Base-by-base conservation (phyloP, 2,113 vertebrate genomes). In the Melozone crissalis region DNA sequence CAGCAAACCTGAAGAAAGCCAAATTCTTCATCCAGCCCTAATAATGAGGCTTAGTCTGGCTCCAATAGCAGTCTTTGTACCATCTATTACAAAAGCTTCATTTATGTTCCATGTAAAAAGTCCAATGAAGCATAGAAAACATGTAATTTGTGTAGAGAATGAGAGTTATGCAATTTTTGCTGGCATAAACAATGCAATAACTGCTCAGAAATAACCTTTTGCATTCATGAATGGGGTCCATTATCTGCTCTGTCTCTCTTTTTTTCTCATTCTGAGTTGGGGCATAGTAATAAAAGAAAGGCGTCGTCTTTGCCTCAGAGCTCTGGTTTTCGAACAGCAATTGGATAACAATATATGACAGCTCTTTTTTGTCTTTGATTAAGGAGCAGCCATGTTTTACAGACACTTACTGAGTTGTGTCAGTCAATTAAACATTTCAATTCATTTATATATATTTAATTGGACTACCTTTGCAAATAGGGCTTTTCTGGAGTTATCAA, bases 161-260 rank as follows among this genome's bases (percentile, higher is more conserved):
- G 57, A 84, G 76, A 93, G 90, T 93, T 93, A 86, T 44, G 49
- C 58, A 91, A 67, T 93, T 92, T 95, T 95, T 95, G 33, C 66
- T 95, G 89, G 90, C 96, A 96, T 93, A 96, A 97, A 96, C 95
- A 96, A 95, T 94, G 88, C 81, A 89, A 54, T 86, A 94, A 89
- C 88, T 87, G 51, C 75, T 94, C 72, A 75, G 90, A 96, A 94
- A 97, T 91, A 92, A 65, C 81, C 68, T 87, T 92, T 93, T 91
- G 47, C 80, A 63, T 84, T 95, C 72, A 55, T 84, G 88, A 96
- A 92, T 86, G 75, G 63, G 35, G 79, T 62, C 78, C 61, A 80
- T 95, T 93, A 90, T 93, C 80, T 87, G 22, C 35, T 88, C 66
- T 85, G 28, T 79, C 39, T 95, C 86, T 90, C 55, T 31, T 81